A percentile compares a stretch with the other conserved stretches of the same genome.
Evolutionary conservation across 2,888 invertebrate species (phyloP).

Genomic region (Tinea pellionella): DNA sequence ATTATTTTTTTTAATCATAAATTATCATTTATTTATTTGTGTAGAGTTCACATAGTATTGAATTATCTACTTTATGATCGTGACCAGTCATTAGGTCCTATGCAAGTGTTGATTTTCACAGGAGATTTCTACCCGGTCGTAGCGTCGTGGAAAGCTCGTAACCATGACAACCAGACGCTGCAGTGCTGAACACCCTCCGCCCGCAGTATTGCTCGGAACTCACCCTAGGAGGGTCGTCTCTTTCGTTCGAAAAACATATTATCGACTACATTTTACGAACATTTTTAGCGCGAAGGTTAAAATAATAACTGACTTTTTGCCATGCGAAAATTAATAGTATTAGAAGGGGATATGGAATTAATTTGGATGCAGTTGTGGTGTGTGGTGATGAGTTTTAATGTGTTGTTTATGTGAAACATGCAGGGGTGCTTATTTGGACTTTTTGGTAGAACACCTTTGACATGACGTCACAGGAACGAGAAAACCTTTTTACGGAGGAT

Average conservation of each 20-base stretch:
- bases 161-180: slow-evolving; percentile 59
- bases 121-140: neutral
- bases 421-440: slow-evolving; percentile 31
- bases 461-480: slow-evolving; percentile 57
- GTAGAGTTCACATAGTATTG: no score
- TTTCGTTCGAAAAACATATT: neutral
- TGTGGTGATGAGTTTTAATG: slow-evolving; percentile 33
- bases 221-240: slow-evolving; percentile 24
- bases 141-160: slow-evolving; percentile 30
- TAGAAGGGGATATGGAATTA: neutral
- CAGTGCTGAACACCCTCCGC: slow-evolving; percentile 52
- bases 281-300: neutral
- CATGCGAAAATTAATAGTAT: neutral
- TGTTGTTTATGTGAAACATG: slow-evolving; percentile 46
- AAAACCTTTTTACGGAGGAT: slow-evolving; percentile 56
- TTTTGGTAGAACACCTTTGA: slow-evolving; percentile 24
- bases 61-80: no score
- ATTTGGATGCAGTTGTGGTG: slow-evolving; percentile 56
- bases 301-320: neutral
- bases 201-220: slow-evolving; percentile 49
- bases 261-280: slow-evolving; percentile 6
- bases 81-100: neutral
- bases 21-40: no score
- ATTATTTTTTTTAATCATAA: no score
- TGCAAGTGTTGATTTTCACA: neutral